Evolutionary conservation across 2,888 invertebrate genomes (phyloP), one percentile per base, ranked within the genome.

Genomic region (Campoletis raptor): DNA sequence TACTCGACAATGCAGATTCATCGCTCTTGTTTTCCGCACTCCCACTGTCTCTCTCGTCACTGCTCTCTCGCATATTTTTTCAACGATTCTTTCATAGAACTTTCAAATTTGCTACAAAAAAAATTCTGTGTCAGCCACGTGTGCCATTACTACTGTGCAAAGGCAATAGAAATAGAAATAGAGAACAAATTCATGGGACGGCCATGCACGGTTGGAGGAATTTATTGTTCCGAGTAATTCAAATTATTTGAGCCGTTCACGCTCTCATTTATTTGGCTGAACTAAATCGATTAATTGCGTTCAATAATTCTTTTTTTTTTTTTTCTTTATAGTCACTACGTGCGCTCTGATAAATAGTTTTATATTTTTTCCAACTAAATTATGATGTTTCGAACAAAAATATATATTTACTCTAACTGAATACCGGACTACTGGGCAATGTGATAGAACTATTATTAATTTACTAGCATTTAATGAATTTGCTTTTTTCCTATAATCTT

Each of bases 1-100:
- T 18, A 69, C 67, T 85, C 74, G 57, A 83, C 67, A 61, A 72
- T 74, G 76, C 64, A 54, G 48, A 80, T 67, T 78, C 73, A 73
- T 81, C 85, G 64, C 79, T 74, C 64, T 37, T 24, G 36, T 45
- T 42, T 70, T 61, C 24, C 15, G 61, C 15, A 30, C 18, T 15
- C 61, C 15, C 64, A 3, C 21, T 9, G 61, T 69, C 67, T 12
- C 36, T 69, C 69, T 79, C 45, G 45, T 45, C 79, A 74, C 57
- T 48, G n/a, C 54, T 54, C 45, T 42, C 54, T 52, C 21, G 66
- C 66, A 45, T 40, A 57, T 45, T 61, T 76, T 67, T 64, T 69
- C 24, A 40, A 45, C 30, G 74, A 15, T 21, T 66, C 54, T 69
- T 45, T 61, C 69, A 36, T 45, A 30, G 18, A 67, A 45, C 57